phyloP scores from a whole-genome alignment of 1,140 invertebrate species.

The Trigoniulus corallinus region DNA sequence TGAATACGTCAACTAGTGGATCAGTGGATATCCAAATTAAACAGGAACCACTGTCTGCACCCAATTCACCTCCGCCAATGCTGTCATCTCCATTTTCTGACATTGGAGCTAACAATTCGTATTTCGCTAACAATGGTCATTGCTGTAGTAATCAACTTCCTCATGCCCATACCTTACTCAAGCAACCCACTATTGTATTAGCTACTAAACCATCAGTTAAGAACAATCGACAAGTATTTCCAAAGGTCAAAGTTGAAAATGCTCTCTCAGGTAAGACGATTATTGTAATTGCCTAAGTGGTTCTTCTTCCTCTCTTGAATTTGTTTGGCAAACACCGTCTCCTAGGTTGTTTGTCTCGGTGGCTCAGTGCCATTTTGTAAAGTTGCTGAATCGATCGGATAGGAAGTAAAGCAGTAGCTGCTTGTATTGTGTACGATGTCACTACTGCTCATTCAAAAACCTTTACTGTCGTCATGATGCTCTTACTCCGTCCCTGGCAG shows the following conservation, averaged over 20 bases:
- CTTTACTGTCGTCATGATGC: no score
- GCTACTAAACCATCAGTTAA: slow-evolving; percentile 15
- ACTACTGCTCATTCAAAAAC: no score
- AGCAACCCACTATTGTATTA: slow-evolving; percentile 32
- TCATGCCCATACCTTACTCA: slow-evolving; percentile 31
- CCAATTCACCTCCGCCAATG: slow-evolving; percentile 19
- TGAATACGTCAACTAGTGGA: slow-evolving; percentile 31
- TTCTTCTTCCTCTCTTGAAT: no score
- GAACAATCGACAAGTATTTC: slow-evolving; percentile 18
- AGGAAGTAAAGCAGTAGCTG: no score
- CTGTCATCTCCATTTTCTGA: slow-evolving; percentile 8
- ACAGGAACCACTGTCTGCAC: slow-evolving; percentile 26
- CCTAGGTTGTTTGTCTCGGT: no score
- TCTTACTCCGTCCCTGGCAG: no score
- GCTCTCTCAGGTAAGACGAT: slow-evolving; percentile 7
- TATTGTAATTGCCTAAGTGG: no score
- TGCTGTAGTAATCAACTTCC: slow-evolving; percentile 8
- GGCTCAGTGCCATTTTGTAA: no score
- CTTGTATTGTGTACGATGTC: no score
- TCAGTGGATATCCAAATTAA: slow-evolving; percentile 18
- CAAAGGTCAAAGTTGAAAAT: slow-evolving; percentile 32
- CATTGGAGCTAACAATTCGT: no score
- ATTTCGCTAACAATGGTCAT: slow-evolving; percentile 17
- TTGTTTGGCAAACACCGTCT: no score
- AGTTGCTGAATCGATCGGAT: no score